Conservation (phyloP, 2,797 vertebrate species). For the Agapornis canus region DNA sequence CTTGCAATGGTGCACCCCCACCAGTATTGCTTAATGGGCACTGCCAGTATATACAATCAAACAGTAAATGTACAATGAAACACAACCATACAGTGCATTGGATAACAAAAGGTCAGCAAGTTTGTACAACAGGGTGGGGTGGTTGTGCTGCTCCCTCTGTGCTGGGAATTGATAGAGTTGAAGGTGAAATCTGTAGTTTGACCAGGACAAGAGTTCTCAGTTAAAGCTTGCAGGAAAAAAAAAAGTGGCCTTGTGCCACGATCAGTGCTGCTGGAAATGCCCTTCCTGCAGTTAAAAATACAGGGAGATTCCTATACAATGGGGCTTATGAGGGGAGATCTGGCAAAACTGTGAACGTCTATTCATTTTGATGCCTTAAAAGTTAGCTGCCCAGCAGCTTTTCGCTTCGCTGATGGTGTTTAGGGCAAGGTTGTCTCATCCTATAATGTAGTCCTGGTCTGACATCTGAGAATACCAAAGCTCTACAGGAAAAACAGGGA, state of each 20-base stretch:
- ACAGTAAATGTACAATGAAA: neutral
- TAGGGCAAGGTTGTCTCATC: neutral
- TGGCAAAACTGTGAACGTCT: neutral
- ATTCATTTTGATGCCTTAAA: neutral
- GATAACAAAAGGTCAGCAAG: neutral
- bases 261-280: neutral
- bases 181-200: neutral
- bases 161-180: neutral
- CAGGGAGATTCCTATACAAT: accelerated
- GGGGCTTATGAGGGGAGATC: neutral
- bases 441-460: neutral
- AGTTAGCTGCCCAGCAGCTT: neutral
- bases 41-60: neutral
- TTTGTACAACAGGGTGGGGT: neutral
- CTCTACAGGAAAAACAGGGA: neutral
- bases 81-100: neutral
- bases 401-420: neutral
- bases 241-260: neutral
- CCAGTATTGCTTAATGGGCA: neutral
- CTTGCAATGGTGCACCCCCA: neutral
- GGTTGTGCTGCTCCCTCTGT: neutral
- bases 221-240: neutral
- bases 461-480: neutral
- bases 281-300: neutral
- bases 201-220: neutral